Conservation (phyloP, 2,888 invertebrate genomes). For the Theretra japonica region DNA sequence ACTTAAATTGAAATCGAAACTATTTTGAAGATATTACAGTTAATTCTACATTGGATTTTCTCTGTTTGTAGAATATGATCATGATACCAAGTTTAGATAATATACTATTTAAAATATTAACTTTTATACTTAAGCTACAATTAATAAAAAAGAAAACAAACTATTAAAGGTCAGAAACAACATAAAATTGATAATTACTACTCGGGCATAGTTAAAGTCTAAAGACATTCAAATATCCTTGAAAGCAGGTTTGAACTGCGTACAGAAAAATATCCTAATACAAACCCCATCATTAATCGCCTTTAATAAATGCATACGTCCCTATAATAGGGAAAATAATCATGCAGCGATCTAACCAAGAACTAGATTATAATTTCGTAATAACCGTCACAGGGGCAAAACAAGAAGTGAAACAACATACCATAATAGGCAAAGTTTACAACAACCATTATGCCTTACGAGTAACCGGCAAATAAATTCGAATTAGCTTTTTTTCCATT, state of each 20-base stretch:
- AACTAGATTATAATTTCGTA: constrained; percentile 21
- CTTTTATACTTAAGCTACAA: too few relatives aligned
- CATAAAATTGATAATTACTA: too few relatives aligned
- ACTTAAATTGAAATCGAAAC: too few relatives aligned
- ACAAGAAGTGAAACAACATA: constrained; percentile 43
- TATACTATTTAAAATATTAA: too few relatives aligned
- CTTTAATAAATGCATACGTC: not conserved
- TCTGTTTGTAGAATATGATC: too few relatives aligned
- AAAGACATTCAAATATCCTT: too few relatives aligned
- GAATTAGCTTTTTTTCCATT: constrained; percentile 44
- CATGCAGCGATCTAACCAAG: constrained; percentile 5
- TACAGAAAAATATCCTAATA: not conserved
- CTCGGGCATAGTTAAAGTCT: too few relatives aligned
- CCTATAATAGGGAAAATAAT: not conserved
- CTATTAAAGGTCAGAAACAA: too few relatives aligned
- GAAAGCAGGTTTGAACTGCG: not conserved
- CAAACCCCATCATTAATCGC: not conserved
- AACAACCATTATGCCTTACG: constrained; percentile 41
- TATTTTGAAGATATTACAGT: too few relatives aligned
- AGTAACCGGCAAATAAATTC: constrained; percentile 34
- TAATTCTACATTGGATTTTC: too few relatives aligned
- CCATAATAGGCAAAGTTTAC: constrained; percentile 45
- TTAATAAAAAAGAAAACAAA: too few relatives aligned
- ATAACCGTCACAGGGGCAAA: constrained; percentile 26
- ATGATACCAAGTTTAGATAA: too few relatives aligned